Conservation (phyloP, 2,888 invertebrate species). For the Prosopocoilus inquinatus region DNA sequence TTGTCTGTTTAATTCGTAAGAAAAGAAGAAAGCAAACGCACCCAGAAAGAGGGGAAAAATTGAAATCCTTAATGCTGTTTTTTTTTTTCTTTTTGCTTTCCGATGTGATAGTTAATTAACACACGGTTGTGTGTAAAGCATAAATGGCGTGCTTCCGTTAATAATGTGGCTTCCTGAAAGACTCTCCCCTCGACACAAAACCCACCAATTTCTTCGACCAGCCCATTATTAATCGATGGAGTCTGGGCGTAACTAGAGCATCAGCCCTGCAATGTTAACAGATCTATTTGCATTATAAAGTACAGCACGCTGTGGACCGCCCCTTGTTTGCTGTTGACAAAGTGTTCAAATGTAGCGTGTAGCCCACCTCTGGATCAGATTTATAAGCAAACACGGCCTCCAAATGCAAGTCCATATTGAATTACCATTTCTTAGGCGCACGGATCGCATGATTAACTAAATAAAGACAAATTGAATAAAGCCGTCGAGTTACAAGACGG, state of each 20-base stretch:
- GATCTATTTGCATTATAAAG: conserved; percentile 43
- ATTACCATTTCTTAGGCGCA: background rate
- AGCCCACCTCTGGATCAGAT: conserved; percentile 7
- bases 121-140: background rate
- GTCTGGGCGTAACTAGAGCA: conserved; percentile 36
- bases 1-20: too few relatives aligned
- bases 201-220: conserved; percentile 23
- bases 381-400: background rate
- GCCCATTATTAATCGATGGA: conserved; percentile 37
- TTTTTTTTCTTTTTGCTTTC: too few relatives aligned
- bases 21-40: too few relatives aligned
- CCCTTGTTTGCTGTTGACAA: conserved; percentile 42
- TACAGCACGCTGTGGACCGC: conserved; percentile 37
- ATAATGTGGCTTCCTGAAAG: background rate
- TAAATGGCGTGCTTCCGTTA: background rate
- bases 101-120: background rate
- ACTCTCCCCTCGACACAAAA: conserved; percentile 18
- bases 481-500: too few relatives aligned
- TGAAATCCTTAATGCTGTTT: too few relatives aligned
- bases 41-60: too few relatives aligned
- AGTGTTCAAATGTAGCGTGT: conserved; percentile 20
- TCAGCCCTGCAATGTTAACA: conserved; percentile 39
- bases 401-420: background rate
- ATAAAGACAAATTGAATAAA: too few relatives aligned
- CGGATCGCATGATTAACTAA: background rate